Percentiles rank a stretch among this genome's conserved stretches.
These are phyloP conservation scores for Eledone cirrhosa DNA, from an alignment of 2,888 invertebrate species.

Conservation along the genomic window DNA sequence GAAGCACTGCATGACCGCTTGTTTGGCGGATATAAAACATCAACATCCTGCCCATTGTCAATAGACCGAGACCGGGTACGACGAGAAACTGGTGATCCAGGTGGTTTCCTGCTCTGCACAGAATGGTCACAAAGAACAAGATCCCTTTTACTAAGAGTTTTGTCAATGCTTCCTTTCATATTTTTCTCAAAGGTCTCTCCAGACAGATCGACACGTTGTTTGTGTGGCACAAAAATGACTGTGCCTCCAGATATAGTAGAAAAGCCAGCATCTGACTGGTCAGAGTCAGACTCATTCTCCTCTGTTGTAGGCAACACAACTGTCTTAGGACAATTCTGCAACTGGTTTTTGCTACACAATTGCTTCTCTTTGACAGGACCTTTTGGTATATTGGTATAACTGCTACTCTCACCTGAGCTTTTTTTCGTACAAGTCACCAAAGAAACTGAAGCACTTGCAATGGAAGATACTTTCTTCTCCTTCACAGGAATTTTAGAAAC, in stretches of 20 bases:
- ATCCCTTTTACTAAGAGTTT: background rate
- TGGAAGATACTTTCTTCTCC: too few relatives aligned
- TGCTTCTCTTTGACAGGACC: too few relatives aligned
- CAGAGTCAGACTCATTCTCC: conserved; percentile 33
- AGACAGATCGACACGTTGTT: background rate
- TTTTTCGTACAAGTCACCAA: too few relatives aligned
- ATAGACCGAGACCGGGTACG: background rate
- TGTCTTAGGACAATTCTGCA: too few relatives aligned
- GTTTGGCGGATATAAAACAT: background rate
- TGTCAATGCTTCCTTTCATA: background rate
- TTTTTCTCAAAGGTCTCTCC: background rate
- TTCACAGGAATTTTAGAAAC: too few relatives aligned
- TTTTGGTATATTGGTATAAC: too few relatives aligned
- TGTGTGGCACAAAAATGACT: conserved; percentile 38
- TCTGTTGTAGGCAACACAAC: background rate
- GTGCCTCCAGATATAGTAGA: conserved; percentile 46
- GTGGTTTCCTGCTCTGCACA: too few relatives aligned
- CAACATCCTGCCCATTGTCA: background rate
- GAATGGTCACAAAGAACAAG: background rate
- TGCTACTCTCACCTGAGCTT: too few relatives aligned
- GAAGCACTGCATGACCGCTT: conserved; percentile 3
- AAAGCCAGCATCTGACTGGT: conserved; percentile 43
- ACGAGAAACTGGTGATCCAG: background rate
- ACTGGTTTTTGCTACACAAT: too few relatives aligned
- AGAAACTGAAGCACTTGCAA: too few relatives aligned